These are phyloP conservation scores for Pungitius pungitius DNA, from an alignment of 2,113 vertebrate species.

Conservation along the genomic window DNA sequence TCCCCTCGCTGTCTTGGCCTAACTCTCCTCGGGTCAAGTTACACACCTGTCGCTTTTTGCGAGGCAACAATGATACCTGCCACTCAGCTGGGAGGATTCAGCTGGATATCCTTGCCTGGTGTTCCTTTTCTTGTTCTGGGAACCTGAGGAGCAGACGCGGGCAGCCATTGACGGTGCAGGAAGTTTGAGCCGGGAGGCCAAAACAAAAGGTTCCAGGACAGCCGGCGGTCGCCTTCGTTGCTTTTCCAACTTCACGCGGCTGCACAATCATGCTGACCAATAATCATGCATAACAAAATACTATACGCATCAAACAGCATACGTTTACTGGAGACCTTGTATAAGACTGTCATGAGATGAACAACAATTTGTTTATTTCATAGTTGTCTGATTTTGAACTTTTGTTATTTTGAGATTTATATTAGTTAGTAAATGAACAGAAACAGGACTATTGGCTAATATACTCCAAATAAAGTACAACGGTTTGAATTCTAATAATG, in stretches of 20 bases:
- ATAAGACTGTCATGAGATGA: background rate
- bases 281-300: background rate
- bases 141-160: constrained; percentile 60
- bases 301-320: background rate
- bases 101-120: constrained; percentile 61
- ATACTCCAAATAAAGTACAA: background rate
- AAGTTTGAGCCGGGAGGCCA: constrained; percentile 36
- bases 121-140: constrained; percentile 65
- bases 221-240: constrained; percentile 19
- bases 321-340: background rate
- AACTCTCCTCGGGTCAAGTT: constrained; percentile 58
- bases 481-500: background rate
- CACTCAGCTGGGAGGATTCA: constrained; percentile 60
- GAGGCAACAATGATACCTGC: constrained; percentile 51
- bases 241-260: constrained; percentile 13
- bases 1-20: constrained; percentile 46
- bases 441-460: background rate
- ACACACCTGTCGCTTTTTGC: constrained; percentile 53
- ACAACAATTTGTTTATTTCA: background rate
- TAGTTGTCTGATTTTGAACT: background rate
- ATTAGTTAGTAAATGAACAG: background rate
- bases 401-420: background rate
- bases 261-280: background rate
- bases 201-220: constrained; percentile 48
- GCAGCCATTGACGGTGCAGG: constrained; percentile 36